Conservation (phyloP, 1,140 invertebrate species). For the Tetragnatha versicolor region DNA sequence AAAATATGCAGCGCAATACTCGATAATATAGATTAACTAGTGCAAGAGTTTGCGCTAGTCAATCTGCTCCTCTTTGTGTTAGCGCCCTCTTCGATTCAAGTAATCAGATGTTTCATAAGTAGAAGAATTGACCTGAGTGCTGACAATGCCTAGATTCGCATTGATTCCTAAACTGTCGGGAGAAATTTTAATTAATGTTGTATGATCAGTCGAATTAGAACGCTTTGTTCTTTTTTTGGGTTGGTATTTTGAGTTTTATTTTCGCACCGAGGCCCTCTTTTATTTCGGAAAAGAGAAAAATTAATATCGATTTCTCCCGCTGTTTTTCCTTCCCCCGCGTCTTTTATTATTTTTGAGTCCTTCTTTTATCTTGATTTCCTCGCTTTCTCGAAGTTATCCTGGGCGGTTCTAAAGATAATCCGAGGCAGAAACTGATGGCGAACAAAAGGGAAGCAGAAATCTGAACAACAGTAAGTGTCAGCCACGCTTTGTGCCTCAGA, state of each 20-base stretch:
- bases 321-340: neutral
- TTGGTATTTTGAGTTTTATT: too few relatives aligned
- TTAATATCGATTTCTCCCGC: slow-evolving; percentile 24
- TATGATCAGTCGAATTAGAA: slow-evolving; percentile 31
- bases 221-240: neutral
- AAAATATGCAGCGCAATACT: neutral
- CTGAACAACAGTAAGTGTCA: slow-evolving; percentile 32
- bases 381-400: slow-evolving; percentile 19
- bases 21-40: slow-evolving; percentile 17
- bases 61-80: neutral
- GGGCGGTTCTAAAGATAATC: slow-evolving; percentile 24
- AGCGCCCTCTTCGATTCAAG: neutral
- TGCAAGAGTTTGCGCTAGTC: neutral
- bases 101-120: slow-evolving; percentile 4
- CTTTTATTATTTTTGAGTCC: neutral
- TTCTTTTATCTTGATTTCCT: slow-evolving; percentile 26
- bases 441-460: slow-evolving; percentile 16
- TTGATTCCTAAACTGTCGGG: slow-evolving; percentile 11
- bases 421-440: slow-evolving; percentile 19
- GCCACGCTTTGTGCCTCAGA: neutral
- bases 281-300: neutral
- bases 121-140: neutral
- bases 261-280: neutral
- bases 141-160: neutral
- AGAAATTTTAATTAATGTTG: slow-evolving; percentile 30